These are phyloP conservation scores for Metridium senile DNA, from an alignment of 92 coral and sea anemone genomes.

Conservation along the genomic window DNA sequence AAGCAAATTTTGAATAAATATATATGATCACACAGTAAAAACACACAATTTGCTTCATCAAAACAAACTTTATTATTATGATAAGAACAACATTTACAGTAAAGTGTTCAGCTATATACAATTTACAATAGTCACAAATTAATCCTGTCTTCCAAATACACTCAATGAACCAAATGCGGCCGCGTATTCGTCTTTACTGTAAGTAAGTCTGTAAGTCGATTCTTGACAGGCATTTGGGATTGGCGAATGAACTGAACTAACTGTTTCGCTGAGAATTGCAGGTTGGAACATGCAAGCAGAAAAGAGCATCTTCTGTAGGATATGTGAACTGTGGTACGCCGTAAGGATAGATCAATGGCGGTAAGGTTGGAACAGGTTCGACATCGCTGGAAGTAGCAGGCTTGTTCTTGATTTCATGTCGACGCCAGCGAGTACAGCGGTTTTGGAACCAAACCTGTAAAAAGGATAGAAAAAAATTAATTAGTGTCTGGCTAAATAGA, in stretches of 20 bases:
- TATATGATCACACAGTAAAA: no score
- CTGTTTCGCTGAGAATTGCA: not conserved
- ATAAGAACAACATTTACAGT: not conserved
- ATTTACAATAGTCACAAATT: not conserved
- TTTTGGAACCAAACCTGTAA: constrained; percentile 88
- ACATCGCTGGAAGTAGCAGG: constrained; percentile 44
- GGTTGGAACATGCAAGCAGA: not conserved
- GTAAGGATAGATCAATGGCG: not conserved
- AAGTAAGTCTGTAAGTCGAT: constrained; percentile 13
- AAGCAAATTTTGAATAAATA: no score
- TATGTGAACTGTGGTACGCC: not conserved
- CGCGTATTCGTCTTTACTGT: constrained; percentile 53
- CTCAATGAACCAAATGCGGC: constrained; percentile 63
- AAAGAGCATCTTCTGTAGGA: not conserved
- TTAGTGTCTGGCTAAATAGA: not conserved
- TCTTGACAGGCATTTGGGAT: constrained; percentile 3
- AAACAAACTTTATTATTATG: no score
- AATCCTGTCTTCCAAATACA: constrained; percentile 58
- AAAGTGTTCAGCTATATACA: not conserved
- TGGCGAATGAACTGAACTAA: not conserved
- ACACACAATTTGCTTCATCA: no score
- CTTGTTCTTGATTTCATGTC: constrained; percentile 72
- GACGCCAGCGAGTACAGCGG: constrained; percentile 88
- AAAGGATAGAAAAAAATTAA: not conserved
- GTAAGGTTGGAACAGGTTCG: constrained; percentile 2